Base-by-base conservation (phyloP, 2,113 vertebrate genomes). In the Xiphophorus maculatus region DNA sequence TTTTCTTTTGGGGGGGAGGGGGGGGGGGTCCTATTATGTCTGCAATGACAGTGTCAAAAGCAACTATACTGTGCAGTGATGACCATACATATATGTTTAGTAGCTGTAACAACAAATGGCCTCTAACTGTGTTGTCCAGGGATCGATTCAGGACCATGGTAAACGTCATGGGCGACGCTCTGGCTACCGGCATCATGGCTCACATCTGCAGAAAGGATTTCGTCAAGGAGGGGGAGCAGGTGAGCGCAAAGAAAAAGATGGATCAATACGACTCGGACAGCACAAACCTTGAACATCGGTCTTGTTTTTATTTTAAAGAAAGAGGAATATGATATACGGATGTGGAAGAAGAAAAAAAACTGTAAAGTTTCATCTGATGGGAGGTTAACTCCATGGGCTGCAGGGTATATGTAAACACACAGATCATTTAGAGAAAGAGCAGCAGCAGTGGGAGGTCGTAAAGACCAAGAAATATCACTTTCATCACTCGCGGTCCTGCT, bases 111-210 rank as follows among this genome's bases (percentile, higher is more conserved):
- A 14, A 29, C 2, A 0, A 22, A 63, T 63, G 40, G 68, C 14
- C 4, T 77, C 62, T 81, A 61, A 44, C 73, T n/a, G 62, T 58
- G 4, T 73, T 1, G 1, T 82, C 78, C 83, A 99, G 98, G 90
- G 98, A 99, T 94, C 95, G 97, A 75, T 99, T 99, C 90, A 95
- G 98, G 87, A 99, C 98, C 54, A 99, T 99, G 98, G 97, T 99
- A 81, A 99, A 99, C 0, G 98, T 99, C 71, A 95, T 99, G 93
- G 98, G 97, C 0, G 98, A 99, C 0, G 97, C 97, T 0, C 90
- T 99, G 85, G 97, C 97, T 3, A 97, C 97, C 0, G 98, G 97
- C 30, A 99, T 99, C 87, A 99, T 99, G 97, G 97, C 97, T 73
- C 98, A 99, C 71, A 93, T 99, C 91, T 99, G 97, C 93, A 93